Evolutionary conservation across 2,888 invertebrate species (phyloP), one percentile per base, ranked within the genome.

Genomic region (Neuroscelio doddi): DNA sequence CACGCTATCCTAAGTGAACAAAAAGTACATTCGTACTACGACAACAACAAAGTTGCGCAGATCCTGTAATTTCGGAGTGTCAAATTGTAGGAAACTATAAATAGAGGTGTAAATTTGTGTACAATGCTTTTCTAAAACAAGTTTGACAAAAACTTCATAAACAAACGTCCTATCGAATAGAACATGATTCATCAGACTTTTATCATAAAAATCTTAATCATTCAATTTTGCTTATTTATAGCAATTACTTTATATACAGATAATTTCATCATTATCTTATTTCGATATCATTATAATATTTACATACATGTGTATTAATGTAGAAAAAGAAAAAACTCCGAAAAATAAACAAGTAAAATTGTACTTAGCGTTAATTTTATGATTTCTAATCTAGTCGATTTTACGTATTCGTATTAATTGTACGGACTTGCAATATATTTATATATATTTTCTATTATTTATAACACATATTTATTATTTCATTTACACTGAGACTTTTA

Each of bases 101-200:
- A 64, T 64, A 64, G 52, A 14, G 38, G 34, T 55, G 50, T 50
- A 41, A 55, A 55, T 50, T 50, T 63, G 57, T 64, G 42, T 52
- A 64, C 51, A 52, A 57, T 61, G 26, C 50, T 50, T 50, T 44
- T 39, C 55, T 5, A 21, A 62, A 55, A 50, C 62, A 55, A 55
- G 55, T 55, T 21, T 21, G n/a, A n/a, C n/a, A n/a, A n/a, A n/a
- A n/a, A n/a, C n/a, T n/a, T n/a, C n/a, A 55, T 46, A 50, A 55
- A 51, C 39, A 52, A 56, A 44, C 12, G 56, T 38, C 12, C 9
- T 24, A 1, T 10, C 17, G 5, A 62, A 57, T 52, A 56, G 27
- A 41, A 1, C 27, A 41, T 62, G 45, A 24, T 46, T 41, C 47
- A 38, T 38, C 38, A 17, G 16, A 17, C 1, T 17, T 3, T 5